Percentiles rank a stretch among this genome's conserved stretches.
phyloP scores from a whole-genome alignment of 2,797 vertebrate genomes.

The Chelonia mydas region DNA sequence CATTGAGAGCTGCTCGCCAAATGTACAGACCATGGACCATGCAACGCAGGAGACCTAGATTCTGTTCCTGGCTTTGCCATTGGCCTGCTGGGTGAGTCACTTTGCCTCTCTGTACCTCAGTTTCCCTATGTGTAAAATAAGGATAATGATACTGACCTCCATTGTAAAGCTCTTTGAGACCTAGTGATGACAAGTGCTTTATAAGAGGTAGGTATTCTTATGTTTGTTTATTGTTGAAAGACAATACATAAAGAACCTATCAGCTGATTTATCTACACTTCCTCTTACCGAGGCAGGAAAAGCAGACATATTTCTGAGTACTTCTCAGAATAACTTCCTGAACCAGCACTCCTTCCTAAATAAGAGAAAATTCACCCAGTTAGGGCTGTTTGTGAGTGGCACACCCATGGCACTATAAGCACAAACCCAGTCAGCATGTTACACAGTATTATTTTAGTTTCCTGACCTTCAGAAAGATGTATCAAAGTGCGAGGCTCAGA shows the following conservation, averaged over 20 bases:
- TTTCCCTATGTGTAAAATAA: background rate
- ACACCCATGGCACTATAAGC: background rate
- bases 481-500: background rate
- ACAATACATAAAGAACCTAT: background rate
- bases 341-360: background rate
- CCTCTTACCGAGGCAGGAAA: background rate
- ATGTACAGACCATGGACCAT: background rate
- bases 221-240: background rate
- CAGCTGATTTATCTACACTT: background rate
- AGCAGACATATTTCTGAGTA: background rate
- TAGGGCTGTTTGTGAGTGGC: background rate
- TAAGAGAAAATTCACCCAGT: background rate
- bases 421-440: background rate
- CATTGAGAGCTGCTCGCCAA: no score
- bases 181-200: background rate
- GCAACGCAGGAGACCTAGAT: background rate
- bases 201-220: no score
- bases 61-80: background rate
- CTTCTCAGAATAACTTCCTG: background rate
- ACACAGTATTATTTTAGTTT: no score
- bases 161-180: background rate
- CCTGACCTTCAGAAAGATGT: background rate
- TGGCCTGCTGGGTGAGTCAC: background rate
- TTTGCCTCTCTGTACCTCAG: background rate
- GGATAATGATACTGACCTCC: background rate